Evolutionary conservation across 2,797 vertebrate genomes (phyloP), one percentile per base, ranked within the genome.

Genomic region (Periparus ater): DNA sequence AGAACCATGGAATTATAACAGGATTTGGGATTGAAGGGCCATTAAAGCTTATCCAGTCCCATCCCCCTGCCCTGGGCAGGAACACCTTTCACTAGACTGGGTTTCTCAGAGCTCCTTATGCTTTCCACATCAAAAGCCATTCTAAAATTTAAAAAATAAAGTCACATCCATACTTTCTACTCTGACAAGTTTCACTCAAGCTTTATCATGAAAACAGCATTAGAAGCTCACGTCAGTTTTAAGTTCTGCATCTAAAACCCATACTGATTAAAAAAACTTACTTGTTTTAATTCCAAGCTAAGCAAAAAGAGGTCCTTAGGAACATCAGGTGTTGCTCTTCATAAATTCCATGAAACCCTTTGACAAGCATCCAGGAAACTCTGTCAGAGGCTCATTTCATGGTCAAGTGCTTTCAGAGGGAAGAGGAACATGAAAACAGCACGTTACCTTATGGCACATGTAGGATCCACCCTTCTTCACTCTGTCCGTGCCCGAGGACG

Each of bases 381-480:
- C 57, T 29, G 19, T 27, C 75, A 92, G 47, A 51, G 36, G 47
- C 32, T 63, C 12, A 19, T 17, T 53, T 50, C 21, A 17, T 19
- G 51, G 55, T 5, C n/a, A 34, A 29, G 57, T 9, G 63, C 48
- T 48, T 38, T 19, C 17, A 57, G 72, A 88, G 47, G 19, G 62
- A 65, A 30, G 51, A 58, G 13, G 34, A n/a, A 4, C 2, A 36
- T 0, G 48, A 8, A 22, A n/a, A 25, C 2, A 27, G 9, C 14
- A 16, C 36, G 4, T 97, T 98, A 99, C 99, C 99, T 99, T 99
- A 80, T 99, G 99, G 96, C 99, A 99, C 99, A 99, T 99, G 85
- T 99, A 99, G n/a, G 99, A 99, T 32, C 99, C 99, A 61, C 99
- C 99, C 93, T 99, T 99, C 98, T 99, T 99, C 96, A 99, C 99